These are phyloP conservation scores for Xanthorhoe designata DNA, from an alignment of 2,888 invertebrate genomes.

Conservation along the genomic window DNA sequence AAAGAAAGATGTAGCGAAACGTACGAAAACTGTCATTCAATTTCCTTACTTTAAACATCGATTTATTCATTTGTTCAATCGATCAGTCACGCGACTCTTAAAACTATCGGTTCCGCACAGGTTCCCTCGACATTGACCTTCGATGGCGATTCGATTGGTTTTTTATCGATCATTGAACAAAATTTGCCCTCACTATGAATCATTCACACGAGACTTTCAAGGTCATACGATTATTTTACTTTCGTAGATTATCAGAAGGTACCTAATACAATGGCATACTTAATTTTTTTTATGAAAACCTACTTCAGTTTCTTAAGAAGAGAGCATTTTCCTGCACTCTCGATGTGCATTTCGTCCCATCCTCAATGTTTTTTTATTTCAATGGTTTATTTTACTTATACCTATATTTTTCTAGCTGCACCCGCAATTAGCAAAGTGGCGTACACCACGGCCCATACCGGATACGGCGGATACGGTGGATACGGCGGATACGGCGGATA, in stretches of 20 bases:
- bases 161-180: conserved; percentile 25
- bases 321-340: no score
- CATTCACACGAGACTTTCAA: conserved; percentile 20
- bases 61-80: neutral
- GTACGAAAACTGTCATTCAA: no score
- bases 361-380: no score
- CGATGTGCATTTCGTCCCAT: no score
- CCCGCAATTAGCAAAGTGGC: conserved; percentile 69
- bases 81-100: neutral
- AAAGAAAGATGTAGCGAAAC: no score
- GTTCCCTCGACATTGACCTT: conserved; percentile 22
- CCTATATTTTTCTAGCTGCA: conserved; percentile 46
- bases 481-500: conserved; percentile 27
- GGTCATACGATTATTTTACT: conserved; percentile 12
- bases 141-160: conserved; percentile 25
- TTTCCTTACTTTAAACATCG: neutral
- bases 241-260: no score
- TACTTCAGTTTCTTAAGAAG: no score
- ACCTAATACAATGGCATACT: no score
- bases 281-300: no score
- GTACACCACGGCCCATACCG: conserved; percentile 55
- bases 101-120: conserved; percentile 21
- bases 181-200: conserved; percentile 14
- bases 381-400: no score
- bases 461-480: conserved; percentile 38